Base-by-base conservation (phyloP, 2,797 vertebrate species). In the Myoxocephalus aenaeus region DNA sequence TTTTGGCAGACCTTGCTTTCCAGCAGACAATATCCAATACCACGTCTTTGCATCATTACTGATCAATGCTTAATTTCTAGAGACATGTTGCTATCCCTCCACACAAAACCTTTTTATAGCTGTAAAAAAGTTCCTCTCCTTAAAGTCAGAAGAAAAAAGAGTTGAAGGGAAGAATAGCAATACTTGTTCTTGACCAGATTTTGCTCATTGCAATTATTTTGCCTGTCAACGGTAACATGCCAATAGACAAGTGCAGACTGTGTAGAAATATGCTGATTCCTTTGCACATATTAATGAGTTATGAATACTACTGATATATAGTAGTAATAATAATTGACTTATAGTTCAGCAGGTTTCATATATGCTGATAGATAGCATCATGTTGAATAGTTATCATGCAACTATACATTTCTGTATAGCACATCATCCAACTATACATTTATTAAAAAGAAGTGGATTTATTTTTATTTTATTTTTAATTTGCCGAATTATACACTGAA, bases 401-500 rank as follows among this genome's bases (percentile, higher is more conserved):
- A 29, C 51, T 22, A 42, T 27, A 22, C 38, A 66, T 38, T 56
- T 56, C 32, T 32, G 3, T 32, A 4, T 32, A 32, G 32, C 3
- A 27, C 25, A 27, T 18, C 34, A 54, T 61, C 20, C 22, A 22
- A 29, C 51, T 22, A 42, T 34, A 22, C 38, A 63, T 38, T 56
- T 56, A 32, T 51, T 70, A 27, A 56, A 57, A 62, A 70, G 1
- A 56, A 50, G 7, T 18, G 5, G 1, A 27, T 74, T 72, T 54
- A 56, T 3, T 70, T 1, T 25, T 3, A 22, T 11, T 22, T 3
- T 61, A 50, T 22, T 63, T 32, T 38, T 70, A 40, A 59, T 67
- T 61, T 42, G 17, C 27, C 59, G 15, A 80, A 70, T 71, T 76
- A 51, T 66, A 51, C 27, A 50, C 14, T 67, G 50, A 82, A 81